These are phyloP conservation scores for Phycodurus eques DNA, from an alignment of 2,113 vertebrate species.

Conservation along the genomic window DNA sequence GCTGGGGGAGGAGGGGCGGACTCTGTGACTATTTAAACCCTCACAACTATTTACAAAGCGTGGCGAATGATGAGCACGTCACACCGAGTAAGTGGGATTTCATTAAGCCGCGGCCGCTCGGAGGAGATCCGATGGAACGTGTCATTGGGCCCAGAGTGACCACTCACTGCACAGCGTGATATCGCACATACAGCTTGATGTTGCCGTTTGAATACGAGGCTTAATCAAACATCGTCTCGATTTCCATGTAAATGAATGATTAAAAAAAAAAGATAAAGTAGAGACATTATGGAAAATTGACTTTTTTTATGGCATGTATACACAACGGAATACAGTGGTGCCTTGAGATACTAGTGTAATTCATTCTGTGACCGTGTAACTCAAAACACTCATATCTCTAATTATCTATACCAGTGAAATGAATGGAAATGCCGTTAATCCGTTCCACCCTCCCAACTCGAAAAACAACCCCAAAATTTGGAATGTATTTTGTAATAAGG, in stretches of 20 bases:
- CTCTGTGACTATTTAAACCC: slow-evolving; percentile 4
- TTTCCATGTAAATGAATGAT: background rate
- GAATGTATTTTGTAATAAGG: no score
- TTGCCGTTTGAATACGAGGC: slow-evolving; percentile 15
- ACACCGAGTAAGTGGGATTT: slow-evolving; percentile 48
- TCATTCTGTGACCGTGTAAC: no score
- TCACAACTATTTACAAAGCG: slow-evolving; percentile 35
- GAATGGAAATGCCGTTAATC: no score
- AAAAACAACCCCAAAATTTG: no score
- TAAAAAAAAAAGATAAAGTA: background rate
- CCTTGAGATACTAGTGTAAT: no score
- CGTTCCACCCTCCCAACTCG: no score
- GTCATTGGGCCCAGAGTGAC: slow-evolving; percentile 44
- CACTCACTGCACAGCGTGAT: slow-evolving; percentile 25
- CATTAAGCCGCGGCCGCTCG: slow-evolving; percentile 19
- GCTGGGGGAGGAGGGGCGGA: background rate
- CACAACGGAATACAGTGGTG: background rate
- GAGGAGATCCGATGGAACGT: slow-evolving; percentile 23
- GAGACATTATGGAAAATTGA: background rate
- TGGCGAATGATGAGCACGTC: slow-evolving; percentile 44
- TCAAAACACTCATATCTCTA: no score
- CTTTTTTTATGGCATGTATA: background rate
- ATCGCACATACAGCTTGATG: slow-evolving; percentile 6
- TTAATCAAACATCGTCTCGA: background rate
- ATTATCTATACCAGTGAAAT: no score